phyloP scores from a whole-genome alignment of 2,113 vertebrate species.

The Tylochromis polylepis region DNA sequence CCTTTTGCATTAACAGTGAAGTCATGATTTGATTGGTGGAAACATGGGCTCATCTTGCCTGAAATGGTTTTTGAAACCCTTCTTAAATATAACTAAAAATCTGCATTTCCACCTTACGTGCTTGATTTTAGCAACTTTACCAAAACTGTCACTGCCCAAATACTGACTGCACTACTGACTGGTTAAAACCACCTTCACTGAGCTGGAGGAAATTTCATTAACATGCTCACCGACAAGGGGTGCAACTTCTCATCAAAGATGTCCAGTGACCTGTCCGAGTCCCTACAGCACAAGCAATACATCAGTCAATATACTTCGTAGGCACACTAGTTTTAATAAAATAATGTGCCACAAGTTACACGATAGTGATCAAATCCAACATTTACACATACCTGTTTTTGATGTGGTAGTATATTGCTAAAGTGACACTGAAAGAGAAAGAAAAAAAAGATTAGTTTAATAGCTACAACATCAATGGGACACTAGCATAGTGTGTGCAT shows the following conservation, averaged over 20 bases:
- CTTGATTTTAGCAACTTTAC: background rate
- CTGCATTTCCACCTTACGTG: background rate
- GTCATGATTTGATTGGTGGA: background rate
- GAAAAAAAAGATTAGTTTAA: constrained; percentile 25
- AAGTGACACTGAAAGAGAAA: constrained; percentile 84
- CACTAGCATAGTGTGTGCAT: constrained; percentile 30
- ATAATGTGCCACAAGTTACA: background rate
- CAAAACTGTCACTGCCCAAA: background rate
- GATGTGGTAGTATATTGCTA: constrained; percentile 97
- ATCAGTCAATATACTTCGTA: background rate
- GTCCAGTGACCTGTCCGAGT: constrained; percentile 90
- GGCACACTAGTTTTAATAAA: background rate
- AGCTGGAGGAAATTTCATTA: background rate
- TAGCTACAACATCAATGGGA: background rate
- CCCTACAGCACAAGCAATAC: constrained; percentile 70
- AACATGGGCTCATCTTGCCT: background rate
- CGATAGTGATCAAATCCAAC: background rate
- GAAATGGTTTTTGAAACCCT: background rate
- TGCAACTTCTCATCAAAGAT: constrained; percentile 99
- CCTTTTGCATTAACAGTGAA: background rate
- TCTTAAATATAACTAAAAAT: background rate
- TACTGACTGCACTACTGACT: background rate
- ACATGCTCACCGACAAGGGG: constrained; percentile 86
- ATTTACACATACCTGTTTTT: constrained; percentile 90
- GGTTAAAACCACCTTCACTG: too few species aligned